Evolutionary conservation across 2,888 invertebrate genomes (phyloP), one percentile per base, ranked within the genome.

Genomic region (Aspidiotus rigidus): DNA sequence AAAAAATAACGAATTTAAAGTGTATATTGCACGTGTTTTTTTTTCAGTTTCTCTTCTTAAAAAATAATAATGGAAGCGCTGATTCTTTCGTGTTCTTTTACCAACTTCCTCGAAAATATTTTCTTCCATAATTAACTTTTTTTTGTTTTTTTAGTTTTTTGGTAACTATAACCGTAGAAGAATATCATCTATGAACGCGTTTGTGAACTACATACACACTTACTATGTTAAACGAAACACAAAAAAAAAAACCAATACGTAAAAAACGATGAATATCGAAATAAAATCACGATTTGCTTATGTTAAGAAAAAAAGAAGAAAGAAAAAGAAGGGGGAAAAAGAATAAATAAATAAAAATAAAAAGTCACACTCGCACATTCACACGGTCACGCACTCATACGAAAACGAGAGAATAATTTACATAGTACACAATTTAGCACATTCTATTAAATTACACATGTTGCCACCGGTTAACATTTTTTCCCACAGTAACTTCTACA

Each of bases 11-110:
- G 17, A 57, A 57, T 10, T 2, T 61, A 61, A 15, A 42, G 17
- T 44, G 62, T 16, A 64, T 64, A 64, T 64, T 64, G 64, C 64
- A 64, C 64, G 53, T 54, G 10, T n/a, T n/a, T 53, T 28, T 28
- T 28, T 5, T 28, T 28, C 28, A 28, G 28, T 28, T 28, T 28
- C 28, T 28, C 28, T 28, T 28, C 28, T 49, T 49, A 49, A n/a
- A 49, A n/a, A 49, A 49, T 49, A 49, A 49, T 49, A 28, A 49
- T 49, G 64, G 64, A 64, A 64, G 64, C 64, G 64, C 49, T 49
- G 49, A 49, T 49, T 49, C 10, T 49, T 49, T 49, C n/a, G n/a
- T n/a, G n/a, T 49, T 49, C n/a, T 28, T 28, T 28, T 28, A 28
- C 28, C 28, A 28, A 28, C 28, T 28, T 28, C 28, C 28, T 28